phyloP scores from a whole-genome alignment of 2,113 vertebrate species.

The Hiodon tergisus region DNA sequence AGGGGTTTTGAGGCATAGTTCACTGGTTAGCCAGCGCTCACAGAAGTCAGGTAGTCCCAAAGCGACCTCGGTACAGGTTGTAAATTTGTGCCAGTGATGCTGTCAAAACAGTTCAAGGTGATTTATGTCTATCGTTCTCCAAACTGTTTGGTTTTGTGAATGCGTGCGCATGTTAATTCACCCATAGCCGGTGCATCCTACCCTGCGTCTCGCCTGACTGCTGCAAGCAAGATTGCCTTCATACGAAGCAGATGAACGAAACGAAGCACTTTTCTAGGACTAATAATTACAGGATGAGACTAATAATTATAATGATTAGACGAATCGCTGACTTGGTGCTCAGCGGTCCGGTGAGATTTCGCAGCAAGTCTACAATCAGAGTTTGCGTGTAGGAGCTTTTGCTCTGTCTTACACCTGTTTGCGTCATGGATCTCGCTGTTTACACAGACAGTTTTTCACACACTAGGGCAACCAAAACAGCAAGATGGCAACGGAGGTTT shows the following conservation, averaged over 20 bases:
- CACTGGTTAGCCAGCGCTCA: neutral
- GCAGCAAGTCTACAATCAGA: neutral
- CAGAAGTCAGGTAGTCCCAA: constrained; percentile 7
- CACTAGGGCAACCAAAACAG: constrained; percentile 17
- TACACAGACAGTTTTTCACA: constrained; percentile 17
- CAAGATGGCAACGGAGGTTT: too few relatives aligned
- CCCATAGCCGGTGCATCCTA: neutral
- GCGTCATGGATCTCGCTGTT: constrained; percentile 7
- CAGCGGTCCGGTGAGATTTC: neutral
- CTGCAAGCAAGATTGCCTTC: neutral
- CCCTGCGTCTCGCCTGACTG: neutral
- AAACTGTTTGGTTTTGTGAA: neutral
- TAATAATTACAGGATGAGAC: neutral
- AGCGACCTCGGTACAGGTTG: constrained; percentile 4
- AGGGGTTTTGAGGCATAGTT: neutral
- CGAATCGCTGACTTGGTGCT: neutral
- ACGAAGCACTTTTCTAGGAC: neutral
- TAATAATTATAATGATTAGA: neutral
- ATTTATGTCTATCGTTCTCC: constrained; percentile 20
- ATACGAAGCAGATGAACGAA: neutral
- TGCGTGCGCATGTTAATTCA: constrained; percentile 9
- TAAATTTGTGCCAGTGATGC: constrained; percentile 9
- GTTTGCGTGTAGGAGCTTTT: neutral
- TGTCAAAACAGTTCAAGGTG: constrained; percentile 20
- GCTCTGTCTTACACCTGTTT: neutral